Conservation (phyloP, 2,888 invertebrate species). For the Anorthoa munda region DNA sequence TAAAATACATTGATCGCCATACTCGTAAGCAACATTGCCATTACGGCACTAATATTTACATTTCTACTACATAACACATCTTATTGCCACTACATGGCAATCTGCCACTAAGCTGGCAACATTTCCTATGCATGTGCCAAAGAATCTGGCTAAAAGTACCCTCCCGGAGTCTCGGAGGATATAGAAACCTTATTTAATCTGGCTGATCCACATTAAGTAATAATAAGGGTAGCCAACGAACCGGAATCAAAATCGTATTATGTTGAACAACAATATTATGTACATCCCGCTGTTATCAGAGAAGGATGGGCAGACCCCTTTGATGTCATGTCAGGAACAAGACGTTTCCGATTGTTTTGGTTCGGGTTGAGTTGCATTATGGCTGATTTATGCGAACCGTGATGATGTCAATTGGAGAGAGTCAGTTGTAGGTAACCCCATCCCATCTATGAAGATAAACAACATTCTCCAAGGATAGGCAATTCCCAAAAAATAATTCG, state of each 20-base stretch:
- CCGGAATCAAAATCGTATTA: slow-evolving; percentile 30
- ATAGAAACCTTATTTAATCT: slow-evolving; percentile 50
- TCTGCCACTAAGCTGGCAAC: slow-evolving; percentile 49
- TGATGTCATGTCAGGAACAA: not conserved
- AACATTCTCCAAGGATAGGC: no score
- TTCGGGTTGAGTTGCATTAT: not conserved
- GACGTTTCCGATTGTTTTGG: slow-evolving; percentile 1
- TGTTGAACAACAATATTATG: slow-evolving; percentile 22
- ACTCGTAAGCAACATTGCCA: slow-evolving; percentile 25
- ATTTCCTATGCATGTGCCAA: slow-evolving; percentile 48
- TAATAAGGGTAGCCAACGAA: slow-evolving; percentile 38
- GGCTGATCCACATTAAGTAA: slow-evolving; percentile 43
- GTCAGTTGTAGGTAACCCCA: no score
- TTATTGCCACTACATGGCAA: slow-evolving; percentile 49
- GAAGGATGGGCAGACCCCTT: slow-evolving; percentile 2
- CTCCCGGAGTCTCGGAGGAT: slow-evolving; percentile 20
- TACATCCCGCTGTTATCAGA: not conserved
- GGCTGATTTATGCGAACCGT: not conserved
- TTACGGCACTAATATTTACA: slow-evolving; percentile 49
- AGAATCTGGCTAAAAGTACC: slow-evolving; percentile 13
- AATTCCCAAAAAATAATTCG: no score
- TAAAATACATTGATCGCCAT: not conserved
- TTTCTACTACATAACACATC: slow-evolving; percentile 47
- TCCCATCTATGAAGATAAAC: no score
- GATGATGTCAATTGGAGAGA: not conserved